Evolutionary conservation across 1,140 invertebrate species (phyloP).

Genomic region (Diprion similis): DNA sequence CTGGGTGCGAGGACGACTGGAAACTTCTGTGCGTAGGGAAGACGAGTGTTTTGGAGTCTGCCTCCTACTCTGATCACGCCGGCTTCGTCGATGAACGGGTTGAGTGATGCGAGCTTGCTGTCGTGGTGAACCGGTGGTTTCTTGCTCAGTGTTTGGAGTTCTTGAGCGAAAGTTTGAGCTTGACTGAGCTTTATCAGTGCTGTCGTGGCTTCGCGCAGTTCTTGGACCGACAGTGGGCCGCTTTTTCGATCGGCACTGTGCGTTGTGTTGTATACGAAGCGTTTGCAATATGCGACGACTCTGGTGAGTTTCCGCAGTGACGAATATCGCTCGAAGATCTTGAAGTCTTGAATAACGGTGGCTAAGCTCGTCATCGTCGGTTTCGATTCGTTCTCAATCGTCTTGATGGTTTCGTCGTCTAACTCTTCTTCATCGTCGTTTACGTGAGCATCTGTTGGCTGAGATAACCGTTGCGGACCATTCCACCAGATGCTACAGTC

Average conservation of each 20-base stretch:
- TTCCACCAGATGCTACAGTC: constrained; percentile 42
- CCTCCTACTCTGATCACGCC: constrained; percentile 33
- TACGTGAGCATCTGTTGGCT: neutral
- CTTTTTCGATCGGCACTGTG: neutral
- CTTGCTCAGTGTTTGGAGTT: neutral
- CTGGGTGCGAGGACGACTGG: constrained; percentile 34
- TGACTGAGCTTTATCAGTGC: constrained; percentile 9
- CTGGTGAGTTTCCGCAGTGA: too few species aligned
- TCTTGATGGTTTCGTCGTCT: constrained; percentile 10
- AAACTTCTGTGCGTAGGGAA: constrained; percentile 35
- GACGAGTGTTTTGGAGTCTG: constrained; percentile 27
- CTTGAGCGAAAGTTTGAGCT: neutral
- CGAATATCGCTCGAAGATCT: constrained; percentile 16
- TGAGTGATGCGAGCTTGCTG: constrained; percentile 24
- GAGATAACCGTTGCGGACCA: too few species aligned
- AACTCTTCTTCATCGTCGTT: constrained; percentile 11
- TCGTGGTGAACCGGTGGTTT: constrained; percentile 21
- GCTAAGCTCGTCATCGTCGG: neutral
- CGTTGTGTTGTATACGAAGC: constrained; percentile 1
- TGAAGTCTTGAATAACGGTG: constrained; percentile 16
- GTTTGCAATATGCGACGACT: too few species aligned
- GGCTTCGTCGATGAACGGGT: constrained; percentile 34
- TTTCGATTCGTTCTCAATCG: constrained; percentile 8
- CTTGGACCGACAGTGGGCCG: constrained; percentile 17
- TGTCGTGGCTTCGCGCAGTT: constrained; percentile 17